Conservation (phyloP, 2,113 vertebrate species). For the Campylorhamphus procurvoides region DNA sequence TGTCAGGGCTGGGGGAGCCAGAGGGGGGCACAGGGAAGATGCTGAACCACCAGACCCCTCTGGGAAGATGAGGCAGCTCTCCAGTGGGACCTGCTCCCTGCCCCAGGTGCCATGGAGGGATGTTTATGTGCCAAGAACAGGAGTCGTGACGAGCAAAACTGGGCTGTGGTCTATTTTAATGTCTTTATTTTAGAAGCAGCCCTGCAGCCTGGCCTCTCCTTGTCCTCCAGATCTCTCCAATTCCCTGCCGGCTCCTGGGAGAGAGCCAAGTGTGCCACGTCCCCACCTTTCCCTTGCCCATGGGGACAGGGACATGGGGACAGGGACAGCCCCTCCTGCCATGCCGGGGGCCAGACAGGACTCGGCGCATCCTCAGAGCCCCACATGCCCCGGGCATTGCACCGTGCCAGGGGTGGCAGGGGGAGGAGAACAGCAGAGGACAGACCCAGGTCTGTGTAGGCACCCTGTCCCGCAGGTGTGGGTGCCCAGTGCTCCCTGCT, state of each 20-base stretch:
- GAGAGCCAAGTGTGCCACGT: not conserved
- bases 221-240: not conserved
- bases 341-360: rapidly evolving
- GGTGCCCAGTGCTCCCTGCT: rapidly evolving
- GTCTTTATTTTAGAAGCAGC: not conserved
- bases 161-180: not conserved
- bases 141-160: not conserved
- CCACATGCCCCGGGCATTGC: not conserved
- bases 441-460: not conserved
- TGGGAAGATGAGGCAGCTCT: rapidly evolving
- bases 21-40: not conserved
- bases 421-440: not conserved
- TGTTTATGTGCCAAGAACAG: rapidly evolving
- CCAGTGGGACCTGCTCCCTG: not conserved
- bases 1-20: not conserved
- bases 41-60: not conserved
- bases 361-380: conserved; percentile 5
- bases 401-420: not conserved
- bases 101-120: rapidly evolving
- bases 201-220: not conserved
- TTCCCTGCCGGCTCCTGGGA: not conserved
- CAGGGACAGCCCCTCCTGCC: not conserved
- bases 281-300: not conserved
- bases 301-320: not conserved
- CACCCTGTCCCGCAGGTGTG: rapidly evolving